Evolutionary conservation across 2,888 invertebrate genomes (phyloP).

Genomic region (Andricus quercusramuli): DNA sequence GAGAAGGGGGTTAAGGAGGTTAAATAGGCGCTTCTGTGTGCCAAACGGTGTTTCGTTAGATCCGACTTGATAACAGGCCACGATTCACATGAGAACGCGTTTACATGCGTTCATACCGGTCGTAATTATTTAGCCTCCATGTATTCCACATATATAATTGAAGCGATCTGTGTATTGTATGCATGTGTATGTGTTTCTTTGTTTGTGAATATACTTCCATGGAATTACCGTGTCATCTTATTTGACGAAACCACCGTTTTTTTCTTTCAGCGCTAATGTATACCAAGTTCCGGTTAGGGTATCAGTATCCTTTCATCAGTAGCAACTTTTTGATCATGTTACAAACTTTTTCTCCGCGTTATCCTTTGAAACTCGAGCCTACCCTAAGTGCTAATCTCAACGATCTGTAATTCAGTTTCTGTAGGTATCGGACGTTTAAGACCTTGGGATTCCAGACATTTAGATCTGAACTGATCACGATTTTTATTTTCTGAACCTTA

Average conservation of each 20-base stretch:
- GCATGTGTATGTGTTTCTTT: not conserved
- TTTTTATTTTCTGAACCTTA: conserved; percentile 1
- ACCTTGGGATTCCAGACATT: conserved; percentile 52
- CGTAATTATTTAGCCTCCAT: conserved; percentile 26
- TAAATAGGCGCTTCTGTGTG: conserved; percentile 39
- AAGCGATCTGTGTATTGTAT: not conserved
- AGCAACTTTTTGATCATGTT: conserved; percentile 35
- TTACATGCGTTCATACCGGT: conserved; percentile 32
- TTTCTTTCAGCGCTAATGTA: not conserved
- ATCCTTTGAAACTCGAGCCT: conserved; percentile 46
- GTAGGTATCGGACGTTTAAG: conserved; percentile 48
- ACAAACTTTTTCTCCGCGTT: conserved; percentile 23
- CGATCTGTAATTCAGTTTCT: conserved; percentile 53
- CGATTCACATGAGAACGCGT: conserved; percentile 39
- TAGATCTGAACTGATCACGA: conserved; percentile 54
- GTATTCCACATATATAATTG: not conserved
- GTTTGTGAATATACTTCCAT: not conserved
- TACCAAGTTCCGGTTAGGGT: conserved; percentile 28
- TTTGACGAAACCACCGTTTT: conserved; percentile 26
- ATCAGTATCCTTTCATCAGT: conserved; percentile 40
- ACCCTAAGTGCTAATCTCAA: conserved; percentile 42
- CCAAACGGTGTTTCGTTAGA: conserved; percentile 41
- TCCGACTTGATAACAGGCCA: conserved; percentile 23
- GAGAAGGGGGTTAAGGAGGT: conserved; percentile 34
- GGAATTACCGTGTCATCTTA: not conserved